Evolutionary conservation across 2,888 invertebrate genomes (phyloP), one percentile per base, ranked within the genome.

Genomic region (Lycophotia porphyrea): DNA sequence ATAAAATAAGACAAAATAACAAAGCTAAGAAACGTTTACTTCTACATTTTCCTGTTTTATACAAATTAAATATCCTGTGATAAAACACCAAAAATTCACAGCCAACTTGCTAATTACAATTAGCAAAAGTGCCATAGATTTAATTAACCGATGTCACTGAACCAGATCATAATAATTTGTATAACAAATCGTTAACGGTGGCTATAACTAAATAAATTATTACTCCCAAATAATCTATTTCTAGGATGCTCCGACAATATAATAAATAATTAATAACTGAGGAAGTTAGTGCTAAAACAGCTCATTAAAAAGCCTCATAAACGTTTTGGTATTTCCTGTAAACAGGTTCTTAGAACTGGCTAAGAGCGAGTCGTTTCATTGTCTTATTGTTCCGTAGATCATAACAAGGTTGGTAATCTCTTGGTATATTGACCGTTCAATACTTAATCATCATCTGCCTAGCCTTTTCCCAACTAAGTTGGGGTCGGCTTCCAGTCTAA

Each of bases 271-370:
- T 55, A 64, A 64, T 34, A 67, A 9, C 44, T 58, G 18, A 76
- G 82, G 74, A 87, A 79, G 76, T 75, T 42, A 82, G 70, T 76
- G 76, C 74, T 87, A 78, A 85, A 87, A 76, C 39, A 31, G 71
- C 74, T 82, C 66, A 75, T 78, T 75, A 74, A 80, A 66, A 39
- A 58, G 61, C 11, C 36, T 76, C 78, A 73, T 87, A 66, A 80
- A 81, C 61, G 27, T 70, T 68, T 64, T 61, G 52, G 75, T 73
- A 69, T 77, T 87, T 87, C 84, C 88, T 82, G 82, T 84, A 69
- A 81, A 80, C 36, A 64, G n/a, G 27, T 52, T 66, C 72, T 60
- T 74, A 55, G 52, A 78, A 77, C 49, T 5, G 18, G 67, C 9
- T 13, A 36, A n/a, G 47, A 24, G 11, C 15, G n/a, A n/a, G 21